Evolutionary conservation across 2,113 vertebrate genomes (phyloP), one percentile per base, ranked within the genome.

Genomic region (Lepisosteus osseus): DNA sequence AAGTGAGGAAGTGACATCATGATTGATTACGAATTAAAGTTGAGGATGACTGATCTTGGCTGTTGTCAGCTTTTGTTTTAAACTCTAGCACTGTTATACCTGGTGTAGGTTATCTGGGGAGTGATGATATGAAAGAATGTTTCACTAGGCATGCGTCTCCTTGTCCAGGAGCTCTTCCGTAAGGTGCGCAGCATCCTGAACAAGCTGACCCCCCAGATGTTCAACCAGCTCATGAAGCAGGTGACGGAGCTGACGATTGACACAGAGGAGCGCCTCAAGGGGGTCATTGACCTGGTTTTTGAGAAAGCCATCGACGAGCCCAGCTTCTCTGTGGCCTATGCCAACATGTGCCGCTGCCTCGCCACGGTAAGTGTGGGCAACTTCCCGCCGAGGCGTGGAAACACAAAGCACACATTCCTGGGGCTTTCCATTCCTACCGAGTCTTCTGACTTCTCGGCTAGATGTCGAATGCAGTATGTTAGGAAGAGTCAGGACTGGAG

Each of bases 291-390:
- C 90, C 91, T 99, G 80, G 97, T 99, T 70, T 99, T 99, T 0
- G 97, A 99, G 91, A 99, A 99, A 87, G 97, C 97, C 73, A 94
- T 99, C 0, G 95, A 98, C 3, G 97, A 99, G 76, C 97, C 97
- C 74, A 94, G 95, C 88, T 99, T 99, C 85, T 98, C 97, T 0
- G 95, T 97, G 84, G 97, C 97, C 0, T 99, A 99, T 1, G 97
- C 95, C 82, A 96, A 99, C 89, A 99, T 99, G 97, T 99, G 97
- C 87, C 90, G 95, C 56, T 97, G 96, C 83, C 93, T 99, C 0
- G 95, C 95, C 62, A 97, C 94, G 83, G 97, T 99, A 88, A 88
- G 93, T 87, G 55, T 61, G 0, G 0, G 73, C 57, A 8, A 42
- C 2, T 0, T 0, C n/a, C 3, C 5, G 59, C 13, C 47, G 15